A percentile compares a stretch with the other conserved stretches of the same genome.
phyloP scores from a whole-genome alignment of 2,888 invertebrate species.

The Cheilosia vulpina region DNA sequence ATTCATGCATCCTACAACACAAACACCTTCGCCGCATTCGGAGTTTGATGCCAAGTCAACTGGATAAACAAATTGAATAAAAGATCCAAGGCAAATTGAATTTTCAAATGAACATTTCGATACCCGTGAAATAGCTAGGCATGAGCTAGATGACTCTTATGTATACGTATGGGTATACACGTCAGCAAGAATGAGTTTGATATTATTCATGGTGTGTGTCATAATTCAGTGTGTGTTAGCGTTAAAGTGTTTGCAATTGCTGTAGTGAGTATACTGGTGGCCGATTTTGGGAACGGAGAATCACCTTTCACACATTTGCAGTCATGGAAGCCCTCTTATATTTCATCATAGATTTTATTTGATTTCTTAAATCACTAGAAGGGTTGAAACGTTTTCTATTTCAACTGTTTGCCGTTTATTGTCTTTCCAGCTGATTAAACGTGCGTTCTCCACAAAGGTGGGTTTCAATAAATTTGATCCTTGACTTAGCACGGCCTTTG shows the following conservation, averaged over 20 bases:
- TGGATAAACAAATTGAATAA: constrained; percentile 70
- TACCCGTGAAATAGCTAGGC: constrained; percentile 65
- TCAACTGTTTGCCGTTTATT: too few species aligned
- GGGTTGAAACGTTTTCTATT: too few species aligned
- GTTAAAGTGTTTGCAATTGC: constrained; percentile 42
- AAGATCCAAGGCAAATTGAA: constrained; percentile 70
- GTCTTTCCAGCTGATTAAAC: too few species aligned
- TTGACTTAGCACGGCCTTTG: too few species aligned
- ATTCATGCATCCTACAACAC: constrained; percentile 67
- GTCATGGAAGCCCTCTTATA: too few species aligned
- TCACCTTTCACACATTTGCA: background rate
- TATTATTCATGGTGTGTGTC: constrained; percentile 62
- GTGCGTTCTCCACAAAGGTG: too few species aligned
- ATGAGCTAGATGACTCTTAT: constrained; percentile 44
- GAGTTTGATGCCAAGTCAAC: constrained; percentile 65
- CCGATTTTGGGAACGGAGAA: background rate
- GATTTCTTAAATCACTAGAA: too few species aligned
- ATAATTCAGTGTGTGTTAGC: constrained; percentile 56
- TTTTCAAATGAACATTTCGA: constrained; percentile 62
- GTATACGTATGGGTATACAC: background rate
- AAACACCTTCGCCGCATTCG: constrained; percentile 67
- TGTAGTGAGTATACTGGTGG: background rate
- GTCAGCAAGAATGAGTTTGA: constrained; percentile 42
- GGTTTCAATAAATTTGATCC: too few species aligned
- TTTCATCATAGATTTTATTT: too few species aligned